Evolutionary conservation across 2,797 vertebrate species (phyloP).

Genomic region (Tamandua tetradactyla): DNA sequence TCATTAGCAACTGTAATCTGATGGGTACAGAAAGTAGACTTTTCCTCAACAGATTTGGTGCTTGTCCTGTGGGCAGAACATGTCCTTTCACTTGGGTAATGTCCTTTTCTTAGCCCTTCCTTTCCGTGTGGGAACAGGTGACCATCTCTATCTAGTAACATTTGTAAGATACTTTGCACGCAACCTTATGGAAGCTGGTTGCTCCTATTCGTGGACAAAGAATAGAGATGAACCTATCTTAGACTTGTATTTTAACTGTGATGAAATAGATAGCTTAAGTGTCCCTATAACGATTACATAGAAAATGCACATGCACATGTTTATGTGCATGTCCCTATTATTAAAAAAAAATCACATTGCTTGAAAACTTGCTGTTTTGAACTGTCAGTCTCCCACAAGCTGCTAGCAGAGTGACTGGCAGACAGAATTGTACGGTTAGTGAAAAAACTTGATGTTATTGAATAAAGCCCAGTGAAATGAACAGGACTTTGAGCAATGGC

Average conservation of each 20-base stretch:
- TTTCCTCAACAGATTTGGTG: not conserved
- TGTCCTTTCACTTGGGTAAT: not conserved
- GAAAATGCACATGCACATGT: not conserved
- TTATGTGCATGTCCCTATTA: not conserved
- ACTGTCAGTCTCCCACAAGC: conserved; percentile 37
- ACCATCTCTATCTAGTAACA: not conserved
- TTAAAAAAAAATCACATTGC: not conserved
- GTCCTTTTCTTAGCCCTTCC: not conserved
- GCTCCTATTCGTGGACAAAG: not conserved
- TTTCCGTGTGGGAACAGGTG: not conserved
- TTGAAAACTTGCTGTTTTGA: not conserved
- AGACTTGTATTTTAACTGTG: not conserved
- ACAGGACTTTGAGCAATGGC: conserved; percentile 6
- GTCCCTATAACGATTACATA: not conserved
- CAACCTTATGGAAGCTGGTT: not conserved
- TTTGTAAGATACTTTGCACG: not conserved
- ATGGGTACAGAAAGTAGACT: not conserved
- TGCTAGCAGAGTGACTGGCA: conserved; percentile 44
- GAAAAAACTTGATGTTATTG: conserved; percentile 34
- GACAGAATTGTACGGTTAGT: conserved; percentile 44
- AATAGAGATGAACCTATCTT: not conserved
- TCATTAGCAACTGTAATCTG: not conserved
- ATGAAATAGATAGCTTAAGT: not conserved
- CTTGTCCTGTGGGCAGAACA: not conserved
- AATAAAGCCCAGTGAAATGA: conserved; percentile 40